A percentile compares a stretch with the other conserved stretches of the same genome.
Conservation (phyloP, 2,888 invertebrate genomes). For the Callyntrura guangdongensis region DNA sequence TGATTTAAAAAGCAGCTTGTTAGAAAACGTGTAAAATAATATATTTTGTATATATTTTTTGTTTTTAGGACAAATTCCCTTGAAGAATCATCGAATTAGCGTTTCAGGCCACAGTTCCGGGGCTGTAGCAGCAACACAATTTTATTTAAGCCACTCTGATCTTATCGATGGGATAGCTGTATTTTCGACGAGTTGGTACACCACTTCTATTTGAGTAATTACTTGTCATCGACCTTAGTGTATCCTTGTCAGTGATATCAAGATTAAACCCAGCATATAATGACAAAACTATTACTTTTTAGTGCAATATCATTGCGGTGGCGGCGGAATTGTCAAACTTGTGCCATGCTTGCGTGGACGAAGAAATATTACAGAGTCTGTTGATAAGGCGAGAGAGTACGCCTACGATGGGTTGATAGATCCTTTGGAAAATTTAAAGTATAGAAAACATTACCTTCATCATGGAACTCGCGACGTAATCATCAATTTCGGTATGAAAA, state of each 20-base stretch:
- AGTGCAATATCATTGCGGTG: conserved; percentile 81
- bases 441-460: conserved; percentile 74
- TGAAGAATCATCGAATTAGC: conserved; percentile 65
- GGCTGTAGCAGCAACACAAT: conserved; percentile 76
- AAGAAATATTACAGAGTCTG: conserved; percentile 64
- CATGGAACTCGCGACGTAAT: conserved; percentile 77
- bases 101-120: conserved; percentile 80
- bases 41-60: too few relatives aligned
- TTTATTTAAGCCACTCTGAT: conserved; percentile 76
- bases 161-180: conserved; percentile 76
- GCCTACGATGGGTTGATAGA: conserved; percentile 70
- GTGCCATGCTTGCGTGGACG: conserved; percentile 72
- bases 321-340: conserved; percentile 74
- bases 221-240: too few relatives aligned
- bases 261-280: too few relatives aligned
- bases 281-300: neutral
- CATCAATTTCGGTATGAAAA: conserved; percentile 71
- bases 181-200: conserved; percentile 76
- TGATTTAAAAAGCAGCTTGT: neutral
- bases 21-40: neutral
- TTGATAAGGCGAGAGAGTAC: conserved; percentile 68
- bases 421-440: conserved; percentile 64
- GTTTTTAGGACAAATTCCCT: conserved; percentile 57
- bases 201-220: neutral
- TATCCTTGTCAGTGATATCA: neutral